phyloP scores from a whole-genome alignment of 2,888 invertebrate genomes.

The Torymus tubicola region DNA sequence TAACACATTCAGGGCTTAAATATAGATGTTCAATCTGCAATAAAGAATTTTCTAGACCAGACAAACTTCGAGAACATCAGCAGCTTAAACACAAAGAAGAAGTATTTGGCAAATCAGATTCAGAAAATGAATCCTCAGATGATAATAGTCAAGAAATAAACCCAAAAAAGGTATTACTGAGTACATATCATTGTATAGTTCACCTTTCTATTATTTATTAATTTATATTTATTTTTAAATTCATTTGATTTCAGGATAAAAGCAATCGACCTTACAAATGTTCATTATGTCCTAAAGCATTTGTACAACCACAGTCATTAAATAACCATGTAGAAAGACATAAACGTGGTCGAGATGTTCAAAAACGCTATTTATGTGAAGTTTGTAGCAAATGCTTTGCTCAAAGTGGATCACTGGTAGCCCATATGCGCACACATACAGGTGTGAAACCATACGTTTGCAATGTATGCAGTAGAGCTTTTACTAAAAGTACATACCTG shows the following conservation, averaged over 20 bases:
- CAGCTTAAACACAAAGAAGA: slow-evolving; percentile 71
- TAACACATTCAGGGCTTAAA: slow-evolving; percentile 71
- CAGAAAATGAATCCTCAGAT: slow-evolving; percentile 67
- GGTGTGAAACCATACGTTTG: slow-evolving; percentile 73
- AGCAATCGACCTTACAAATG: slow-evolving; percentile 69
- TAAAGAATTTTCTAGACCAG: slow-evolving; percentile 71
- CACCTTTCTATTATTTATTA: neutral
- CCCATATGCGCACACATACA: slow-evolving; percentile 73
- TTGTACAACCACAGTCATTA: slow-evolving; percentile 70
- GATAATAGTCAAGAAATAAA: slow-evolving; percentile 63
- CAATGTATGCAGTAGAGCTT: slow-evolving; percentile 71
- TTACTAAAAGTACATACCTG: slow-evolving; percentile 73
- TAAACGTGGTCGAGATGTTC: slow-evolving; percentile 69
- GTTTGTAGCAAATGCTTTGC: slow-evolving; percentile 74
- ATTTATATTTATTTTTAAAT: neutral
- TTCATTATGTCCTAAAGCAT: slow-evolving; percentile 70
- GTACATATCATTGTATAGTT: neutral
- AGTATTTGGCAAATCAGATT: slow-evolving; percentile 67
- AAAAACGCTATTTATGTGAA: slow-evolving; percentile 72
- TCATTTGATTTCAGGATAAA: slow-evolving; percentile 64
- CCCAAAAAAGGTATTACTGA: slow-evolving; percentile 66
- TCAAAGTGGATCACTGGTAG: slow-evolving; percentile 71
- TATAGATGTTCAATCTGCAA: slow-evolving; percentile 69
- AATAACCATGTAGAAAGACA: slow-evolving; percentile 72
- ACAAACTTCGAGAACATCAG: slow-evolving; percentile 72